Percentiles rank a stretch among this genome's conserved stretches.
These are phyloP conservation scores for Clarias fuscus DNA, from an alignment of 2,797 vertebrate genomes.

Conservation along the genomic window DNA sequence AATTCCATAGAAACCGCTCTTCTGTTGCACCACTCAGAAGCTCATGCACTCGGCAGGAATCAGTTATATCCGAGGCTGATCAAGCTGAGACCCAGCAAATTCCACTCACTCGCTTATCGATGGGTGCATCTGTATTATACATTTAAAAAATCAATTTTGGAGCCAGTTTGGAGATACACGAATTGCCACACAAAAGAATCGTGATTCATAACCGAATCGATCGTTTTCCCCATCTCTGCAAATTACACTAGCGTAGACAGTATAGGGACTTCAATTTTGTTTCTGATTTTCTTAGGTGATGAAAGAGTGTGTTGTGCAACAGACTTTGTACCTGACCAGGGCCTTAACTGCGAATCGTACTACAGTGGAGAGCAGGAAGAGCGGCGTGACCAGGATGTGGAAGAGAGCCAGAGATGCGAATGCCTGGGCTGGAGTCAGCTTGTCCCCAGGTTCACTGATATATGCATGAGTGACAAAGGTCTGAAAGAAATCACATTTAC, in stretches of 20 bases:
- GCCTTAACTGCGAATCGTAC: constrained; percentile 97
- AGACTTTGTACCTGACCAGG: constrained; percentile 81
- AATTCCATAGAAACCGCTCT: no score
- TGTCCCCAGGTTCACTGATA: constrained; percentile 49
- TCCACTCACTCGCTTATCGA: no score
- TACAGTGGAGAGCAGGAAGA: constrained; percentile 95
- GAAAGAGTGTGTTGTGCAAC: background rate
- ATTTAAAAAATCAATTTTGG: no score
- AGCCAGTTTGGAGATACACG: no score
- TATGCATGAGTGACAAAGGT: constrained; percentile 86
- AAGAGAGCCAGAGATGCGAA: constrained; percentile 93
- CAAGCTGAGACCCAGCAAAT: no score
- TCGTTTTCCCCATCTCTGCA: background rate
- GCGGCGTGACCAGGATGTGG: constrained; percentile 93
- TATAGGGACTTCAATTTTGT: background rate
- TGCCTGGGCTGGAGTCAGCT: constrained; percentile 80
- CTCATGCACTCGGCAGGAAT: no score
- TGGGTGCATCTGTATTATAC: no score
- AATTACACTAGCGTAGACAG: background rate
- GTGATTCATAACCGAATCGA: no score
- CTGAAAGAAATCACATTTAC: constrained; percentile 63
- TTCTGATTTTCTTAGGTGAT: background rate
- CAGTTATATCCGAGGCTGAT: no score
- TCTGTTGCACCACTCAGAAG: no score
- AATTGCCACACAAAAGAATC: no score